Evolutionary conservation across 92 coral and sea anemone species (phyloP), one percentile per base, ranked within the genome.

Genomic region (Plumapathes pennacea): DNA sequence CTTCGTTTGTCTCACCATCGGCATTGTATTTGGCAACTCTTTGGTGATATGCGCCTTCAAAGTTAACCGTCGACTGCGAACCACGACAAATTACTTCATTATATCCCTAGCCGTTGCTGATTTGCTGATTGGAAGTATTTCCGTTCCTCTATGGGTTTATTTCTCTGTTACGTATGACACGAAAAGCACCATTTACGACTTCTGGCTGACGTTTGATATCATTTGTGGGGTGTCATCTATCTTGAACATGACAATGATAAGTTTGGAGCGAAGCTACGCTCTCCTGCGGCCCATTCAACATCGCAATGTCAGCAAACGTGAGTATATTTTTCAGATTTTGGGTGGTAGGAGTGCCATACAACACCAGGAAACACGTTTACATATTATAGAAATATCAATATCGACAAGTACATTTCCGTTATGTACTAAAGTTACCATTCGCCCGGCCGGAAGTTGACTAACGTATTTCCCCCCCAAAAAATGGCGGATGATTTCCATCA

Each of bases 251-350:
- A 87, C 95, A 3, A 74, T 77, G 75, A 87, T 87, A 20, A 87
- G 95, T 26, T 22, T 87, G 60, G 95, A 87, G 55, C 60, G 95
- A 39, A 74, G 82, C 11, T 87, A 87, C 41, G 95, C 95, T 10
- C 59, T 87, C 20, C 25, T 82, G 25, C 71, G 81, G 22, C 95
- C 95, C 2, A 71, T 87, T 32, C 71, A 72, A 34, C 95, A 87
- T 32, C 69, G 95, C 17, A 87, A 82, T 46, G 77, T 87, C 37
- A 56, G 80, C 3, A 79, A 76, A 68, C 29, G 91, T 85, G 68
- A 25, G 80, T 56, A 3, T 10, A 10, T 27, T 6, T 4, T 10
- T 8, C 25, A 13, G 24, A 4, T 18, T 8, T 9, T 18, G 12
- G 6, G 15, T 44, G 5, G 12, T 44, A 44, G 50, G 20, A n/a